Evolutionary conservation across 2,113 vertebrate species (phyloP).

Genomic region (Cariama cristata): DNA sequence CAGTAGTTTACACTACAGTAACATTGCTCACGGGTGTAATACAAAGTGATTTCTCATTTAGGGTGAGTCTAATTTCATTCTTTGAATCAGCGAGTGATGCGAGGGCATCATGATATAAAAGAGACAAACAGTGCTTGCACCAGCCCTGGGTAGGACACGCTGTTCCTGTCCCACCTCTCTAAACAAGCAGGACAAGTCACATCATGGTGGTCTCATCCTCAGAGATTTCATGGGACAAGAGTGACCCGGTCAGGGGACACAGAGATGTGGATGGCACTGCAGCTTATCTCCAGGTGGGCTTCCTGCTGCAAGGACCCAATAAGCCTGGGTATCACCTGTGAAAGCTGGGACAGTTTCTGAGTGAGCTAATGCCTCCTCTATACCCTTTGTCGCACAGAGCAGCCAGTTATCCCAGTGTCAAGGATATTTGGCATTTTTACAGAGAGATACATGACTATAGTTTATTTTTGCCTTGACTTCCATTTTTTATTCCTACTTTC

Average conservation of each 20-base stretch:
- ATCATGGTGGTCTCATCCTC: background rate
- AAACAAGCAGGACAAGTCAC: background rate
- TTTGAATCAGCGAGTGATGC: background rate
- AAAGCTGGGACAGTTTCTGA: background rate
- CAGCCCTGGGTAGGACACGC: background rate
- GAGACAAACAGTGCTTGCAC: background rate
- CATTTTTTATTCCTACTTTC: background rate
- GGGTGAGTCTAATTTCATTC: background rate
- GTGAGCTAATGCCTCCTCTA: background rate
- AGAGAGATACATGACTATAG: background rate
- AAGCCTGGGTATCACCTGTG: background rate
- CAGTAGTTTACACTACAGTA: background rate
- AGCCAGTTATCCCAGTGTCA: background rate
- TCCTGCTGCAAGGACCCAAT: background rate
- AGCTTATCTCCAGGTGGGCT: background rate
- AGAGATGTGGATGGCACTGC: background rate
- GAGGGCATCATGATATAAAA: background rate
- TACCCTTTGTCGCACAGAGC: background rate
- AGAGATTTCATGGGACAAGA: background rate
- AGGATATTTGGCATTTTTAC: background rate
- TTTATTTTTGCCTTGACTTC: background rate
- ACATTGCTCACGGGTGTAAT: background rate
- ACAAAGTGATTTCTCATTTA: background rate
- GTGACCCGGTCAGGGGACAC: background rate
- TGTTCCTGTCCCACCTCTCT: background rate